phyloP scores from a whole-genome alignment of 2,797 vertebrate species.

The Todus mexicanus region DNA sequence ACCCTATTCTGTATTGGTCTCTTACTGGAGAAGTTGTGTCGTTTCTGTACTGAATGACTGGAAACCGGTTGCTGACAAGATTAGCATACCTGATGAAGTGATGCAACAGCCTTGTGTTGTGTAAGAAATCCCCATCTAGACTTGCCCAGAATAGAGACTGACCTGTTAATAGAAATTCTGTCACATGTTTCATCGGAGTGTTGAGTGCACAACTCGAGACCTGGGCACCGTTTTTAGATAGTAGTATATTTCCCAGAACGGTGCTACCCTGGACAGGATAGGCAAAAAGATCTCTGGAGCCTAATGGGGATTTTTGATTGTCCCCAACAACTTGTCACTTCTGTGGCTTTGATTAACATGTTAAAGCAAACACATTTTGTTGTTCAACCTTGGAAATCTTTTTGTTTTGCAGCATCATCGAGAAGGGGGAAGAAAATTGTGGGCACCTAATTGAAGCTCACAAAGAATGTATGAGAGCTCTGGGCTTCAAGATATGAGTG shows the following conservation, averaged over 20 bases:
- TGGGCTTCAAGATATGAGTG: constrained; percentile 92
- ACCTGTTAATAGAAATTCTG: background rate
- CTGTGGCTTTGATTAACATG: background rate
- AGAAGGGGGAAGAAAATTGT: constrained; percentile 93
- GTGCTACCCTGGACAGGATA: background rate
- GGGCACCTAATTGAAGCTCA: constrained; percentile 90
- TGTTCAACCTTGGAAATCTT: background rate
- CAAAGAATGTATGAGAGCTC: constrained; percentile 95
- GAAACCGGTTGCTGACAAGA: background rate
- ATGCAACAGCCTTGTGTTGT: background rate
- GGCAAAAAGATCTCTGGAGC: background rate
- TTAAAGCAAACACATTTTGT: background rate
- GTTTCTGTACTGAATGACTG: background rate
- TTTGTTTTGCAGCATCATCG: constrained; percentile 86
- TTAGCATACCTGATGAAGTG: background rate
- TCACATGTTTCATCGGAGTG: background rate
- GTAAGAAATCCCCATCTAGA: background rate
- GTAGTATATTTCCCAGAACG: background rate
- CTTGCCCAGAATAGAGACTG: background rate
- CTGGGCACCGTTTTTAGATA: background rate
- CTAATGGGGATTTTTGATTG: background rate
- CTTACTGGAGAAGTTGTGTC: background rate
- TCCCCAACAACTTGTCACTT: background rate
- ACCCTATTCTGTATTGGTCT: background rate
- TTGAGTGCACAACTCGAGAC: background rate